phyloP scores from a whole-genome alignment of 1,140 invertebrate genomes.

The Drosophila oshimai region DNA sequence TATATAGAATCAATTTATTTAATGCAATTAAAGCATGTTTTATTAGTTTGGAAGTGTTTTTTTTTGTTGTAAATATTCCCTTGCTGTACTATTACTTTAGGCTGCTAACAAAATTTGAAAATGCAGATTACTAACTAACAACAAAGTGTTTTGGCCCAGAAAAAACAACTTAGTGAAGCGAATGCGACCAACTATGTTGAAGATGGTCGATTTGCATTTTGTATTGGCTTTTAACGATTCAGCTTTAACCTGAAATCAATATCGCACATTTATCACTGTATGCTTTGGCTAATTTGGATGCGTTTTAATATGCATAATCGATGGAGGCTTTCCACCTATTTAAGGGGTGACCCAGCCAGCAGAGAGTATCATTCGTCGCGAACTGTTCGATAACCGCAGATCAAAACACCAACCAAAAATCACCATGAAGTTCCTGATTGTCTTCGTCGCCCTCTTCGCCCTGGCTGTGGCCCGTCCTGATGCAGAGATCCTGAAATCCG shows the following conservation, averaged over 20 bases:
- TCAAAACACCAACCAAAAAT: constrained; percentile 9
- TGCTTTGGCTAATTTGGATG: constrained; percentile 21
- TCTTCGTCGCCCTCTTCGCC: constrained; percentile 69
- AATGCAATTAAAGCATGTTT: too few relatives aligned
- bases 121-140: neutral
- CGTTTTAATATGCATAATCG: neutral
- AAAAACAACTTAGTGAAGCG: neutral
- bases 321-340: constrained; percentile 7
- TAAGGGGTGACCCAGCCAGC: neutral
- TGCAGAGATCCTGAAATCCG: neutral
- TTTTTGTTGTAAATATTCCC: too few relatives aligned
- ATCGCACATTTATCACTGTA: constrained; percentile 25
- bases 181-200: neutral
- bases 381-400: constrained; percentile 28
- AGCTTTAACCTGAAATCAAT: constrained; percentile 7
- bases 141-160: neutral
- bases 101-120: too few relatives aligned
- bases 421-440: constrained; percentile 68
- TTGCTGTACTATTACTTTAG: too few relatives aligned
- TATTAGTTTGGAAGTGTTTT: too few relatives aligned
- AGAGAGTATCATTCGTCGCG: constrained; percentile 19
- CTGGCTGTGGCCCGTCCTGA: constrained; percentile 15
- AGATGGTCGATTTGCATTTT: constrained; percentile 16
- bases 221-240: constrained; percentile 7
- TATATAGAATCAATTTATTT: too few relatives aligned